Base-by-base conservation (phyloP, 2,888 invertebrate genomes). In the Anodontia alba region DNA sequence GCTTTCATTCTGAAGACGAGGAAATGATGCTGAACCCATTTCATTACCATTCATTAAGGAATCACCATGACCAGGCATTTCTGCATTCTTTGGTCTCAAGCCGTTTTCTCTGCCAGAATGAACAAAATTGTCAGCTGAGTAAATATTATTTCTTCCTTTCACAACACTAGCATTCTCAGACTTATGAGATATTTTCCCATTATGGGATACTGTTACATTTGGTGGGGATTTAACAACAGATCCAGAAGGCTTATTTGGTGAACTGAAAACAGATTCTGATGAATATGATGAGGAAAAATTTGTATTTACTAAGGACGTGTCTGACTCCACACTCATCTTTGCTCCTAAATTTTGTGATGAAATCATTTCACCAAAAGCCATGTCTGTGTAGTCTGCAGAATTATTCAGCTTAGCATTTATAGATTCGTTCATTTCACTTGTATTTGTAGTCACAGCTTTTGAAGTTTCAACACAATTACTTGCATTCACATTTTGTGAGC, bases 81-180 rank as follows among this genome's bases (percentile, higher is more conserved):
- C 81, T 26, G 78, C 71, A 31, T 80, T 66, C 33, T 62, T 62
- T 33, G 33, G 17, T 33, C 33, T 33, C 33, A 33, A 17, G 33
- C 33, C 33, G 51, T 87, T 86, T 46, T 83, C 87, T 68, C 83
- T 80, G 42, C 88, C 88, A 20, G 90, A 86, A 73, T 89, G 89
- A 12, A 92, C 92, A 88, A 92, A 92, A 77, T 89, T 92, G 51
- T 92, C 92, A 10, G 91, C 92, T 26, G 92, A 92, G 76, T 90
- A 92, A 36, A 91, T 89, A 70, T 88, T 85, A 66, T 76, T 79
- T 54, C 80, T 73, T 46, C 83, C 83, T 54, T 83, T 81, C 49
- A 84, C 23, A 68, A 81, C 75, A 67, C 78, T 78, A 62, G 33
- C 62, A 62, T 12, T 62, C 31, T 62, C 62, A 33, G 62, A 62